Conservation (phyloP, 2,888 invertebrate genomes). For the Oxytorus armatus region DNA sequence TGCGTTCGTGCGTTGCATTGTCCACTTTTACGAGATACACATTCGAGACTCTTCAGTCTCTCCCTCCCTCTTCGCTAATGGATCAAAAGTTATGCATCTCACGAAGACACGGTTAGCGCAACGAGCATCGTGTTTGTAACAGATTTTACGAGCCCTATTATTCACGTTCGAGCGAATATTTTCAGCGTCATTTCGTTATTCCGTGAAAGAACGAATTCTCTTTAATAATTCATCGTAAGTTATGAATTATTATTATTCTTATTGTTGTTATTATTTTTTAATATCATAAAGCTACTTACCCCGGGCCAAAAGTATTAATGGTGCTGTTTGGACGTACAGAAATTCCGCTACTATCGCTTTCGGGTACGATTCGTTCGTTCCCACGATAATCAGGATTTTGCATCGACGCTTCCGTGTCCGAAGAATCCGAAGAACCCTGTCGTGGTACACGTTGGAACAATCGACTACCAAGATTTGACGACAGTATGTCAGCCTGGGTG, state of each 20-base stretch:
- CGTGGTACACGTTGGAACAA: constrained; percentile 73
- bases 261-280: no score
- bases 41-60: neutral
- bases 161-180: no score
- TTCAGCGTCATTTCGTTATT: no score
- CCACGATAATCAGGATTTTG: constrained; percentile 53
- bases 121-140: constrained; percentile 1
- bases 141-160: neutral
- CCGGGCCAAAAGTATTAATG: constrained; percentile 71
- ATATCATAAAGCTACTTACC: constrained; percentile 71
- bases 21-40: constrained; percentile 9
- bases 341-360: constrained; percentile 76
- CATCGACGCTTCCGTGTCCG: constrained; percentile 71
- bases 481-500: constrained; percentile 81
- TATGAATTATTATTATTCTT: no score
- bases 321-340: constrained; percentile 72
- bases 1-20: constrained; percentile 12
- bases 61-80: neutral
- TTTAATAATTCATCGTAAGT: no score
- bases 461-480: constrained; percentile 73
- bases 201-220: no score
- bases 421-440: constrained; percentile 74
- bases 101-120: neutral
- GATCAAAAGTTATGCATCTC: neutral
- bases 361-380: constrained; percentile 29